Conservation (phyloP, 2,113 vertebrate genomes). For the Zootoca vivipara region DNA sequence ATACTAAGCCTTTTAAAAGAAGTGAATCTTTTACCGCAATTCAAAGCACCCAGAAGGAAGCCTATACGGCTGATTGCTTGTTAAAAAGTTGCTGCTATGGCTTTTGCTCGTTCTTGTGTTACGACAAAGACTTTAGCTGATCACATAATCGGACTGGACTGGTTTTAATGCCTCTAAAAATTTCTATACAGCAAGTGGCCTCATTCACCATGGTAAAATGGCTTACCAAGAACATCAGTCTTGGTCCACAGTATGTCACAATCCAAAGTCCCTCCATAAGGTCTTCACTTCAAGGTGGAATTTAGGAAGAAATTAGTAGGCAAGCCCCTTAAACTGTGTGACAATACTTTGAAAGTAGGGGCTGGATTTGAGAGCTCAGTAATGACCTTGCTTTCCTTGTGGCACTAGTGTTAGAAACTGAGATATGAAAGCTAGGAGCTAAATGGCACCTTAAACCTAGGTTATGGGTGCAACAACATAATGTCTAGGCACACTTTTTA, state of each 20-base stretch:
- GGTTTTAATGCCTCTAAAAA: background rate
- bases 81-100: slow-evolving; percentile 16
- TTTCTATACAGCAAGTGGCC: background rate
- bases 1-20: slow-evolving; percentile 18
- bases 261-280: background rate
- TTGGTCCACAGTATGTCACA: background rate
- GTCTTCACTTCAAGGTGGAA: background rate
- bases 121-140: background rate
- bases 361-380: background rate
- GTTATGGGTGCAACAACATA: too few species aligned
- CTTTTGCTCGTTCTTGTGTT: slow-evolving; percentile 2
- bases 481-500: too few species aligned
- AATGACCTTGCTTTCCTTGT: background rate
- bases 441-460: too few species aligned
- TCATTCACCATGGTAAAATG: background rate
- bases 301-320: background rate
- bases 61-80: background rate
- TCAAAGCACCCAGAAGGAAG: slow-evolving; percentile 4
- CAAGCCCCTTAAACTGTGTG: background rate
- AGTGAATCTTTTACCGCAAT: slow-evolving; percentile 17
- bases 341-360: background rate
- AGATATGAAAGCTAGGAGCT: too few species aligned
- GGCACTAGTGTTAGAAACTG: background rate
- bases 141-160: background rate
- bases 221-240: background rate